Evolutionary conservation across 2,113 vertebrate genomes (phyloP), one percentile per base, ranked within the genome.

Genomic region (Leptosomus discolor): DNA sequence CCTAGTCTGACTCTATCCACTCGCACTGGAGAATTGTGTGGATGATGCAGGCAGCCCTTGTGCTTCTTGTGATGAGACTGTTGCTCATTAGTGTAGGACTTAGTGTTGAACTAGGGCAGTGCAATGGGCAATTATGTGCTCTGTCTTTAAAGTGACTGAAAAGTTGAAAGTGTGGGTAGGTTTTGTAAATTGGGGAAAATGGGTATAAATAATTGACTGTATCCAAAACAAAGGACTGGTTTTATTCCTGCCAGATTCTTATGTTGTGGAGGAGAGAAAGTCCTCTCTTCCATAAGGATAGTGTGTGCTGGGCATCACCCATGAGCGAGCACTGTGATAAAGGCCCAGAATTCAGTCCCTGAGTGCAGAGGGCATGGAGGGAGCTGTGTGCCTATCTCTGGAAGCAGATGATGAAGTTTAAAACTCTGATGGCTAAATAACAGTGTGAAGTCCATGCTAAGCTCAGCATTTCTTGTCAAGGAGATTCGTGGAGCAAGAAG

Each of bases 261-360:
- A 13, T 41, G 30, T 61, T 23, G 30, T 45, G 32, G 54, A 74
- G 14, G 13, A 48, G 21, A 26, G 23, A 64, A 41, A n/a, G 3
- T 51, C 16, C 7, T 22, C 5, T 39, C 3, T 36, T 58, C 54
- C 12, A 6, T 6, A 2, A 56, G 36, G 39, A n/a, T 7, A 1
- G 6, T 21, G 19, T 15, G 18, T 61, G 20, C 61, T 53, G 30
- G 32, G 9, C 7, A 5, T 2, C 27, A 22, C 4, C 23, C 2
- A 0, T 39, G 26, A 65, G 21, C 0, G 3, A 74, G 17, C 3
- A 1, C 30, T 18, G 27, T 15, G 19, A n/a, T 37, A 78, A 60
- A 5, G 4, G 5, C 46, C 60, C 24, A 14, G 1, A 79, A 78
- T 54, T 65, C 21, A 43, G 9, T 12, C 11, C 4, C 5, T 48